Percentiles rank a stretch among this genome's conserved stretches.
phyloP scores from a whole-genome alignment of 1,140 invertebrate genomes.

The Bombus impatiens region DNA sequence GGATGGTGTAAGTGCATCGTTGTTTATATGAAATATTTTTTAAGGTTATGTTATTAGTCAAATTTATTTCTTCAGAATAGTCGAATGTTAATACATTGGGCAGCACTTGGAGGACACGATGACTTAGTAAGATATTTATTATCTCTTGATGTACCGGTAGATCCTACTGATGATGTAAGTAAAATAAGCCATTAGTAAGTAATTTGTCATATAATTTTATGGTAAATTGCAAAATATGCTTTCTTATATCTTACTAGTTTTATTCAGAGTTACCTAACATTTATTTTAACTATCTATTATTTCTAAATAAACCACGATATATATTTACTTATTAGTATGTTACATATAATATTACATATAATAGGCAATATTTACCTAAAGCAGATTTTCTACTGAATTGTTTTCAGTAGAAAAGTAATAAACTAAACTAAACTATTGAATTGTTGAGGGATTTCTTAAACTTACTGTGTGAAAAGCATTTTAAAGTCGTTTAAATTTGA shows the following conservation, averaged over 20 bases:
- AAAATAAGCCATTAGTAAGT: slow-evolving; percentile 26
- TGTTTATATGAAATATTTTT: background rate
- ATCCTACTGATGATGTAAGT: slow-evolving; percentile 86
- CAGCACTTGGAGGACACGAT: slow-evolving; percentile 86
- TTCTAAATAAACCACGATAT: background rate
- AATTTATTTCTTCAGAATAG: slow-evolving; percentile 79
- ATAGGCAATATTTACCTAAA: background rate
- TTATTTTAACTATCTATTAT: background rate
- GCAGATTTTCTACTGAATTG: background rate
- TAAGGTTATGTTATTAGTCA: slow-evolving; percentile 39
- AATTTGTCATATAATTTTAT: background rate
- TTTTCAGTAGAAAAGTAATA: too few species aligned
- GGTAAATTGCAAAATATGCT: background rate
- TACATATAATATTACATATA: too few species aligned
- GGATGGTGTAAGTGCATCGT: slow-evolving; percentile 69
- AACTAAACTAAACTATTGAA: too few species aligned
- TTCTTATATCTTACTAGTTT: background rate
- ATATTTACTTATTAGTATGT: background rate
- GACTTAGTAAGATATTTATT: slow-evolving; percentile 86
- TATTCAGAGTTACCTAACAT: background rate
- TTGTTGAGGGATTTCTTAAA: too few species aligned
- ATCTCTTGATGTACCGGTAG: slow-evolving; percentile 83
- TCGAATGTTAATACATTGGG: slow-evolving; percentile 87
- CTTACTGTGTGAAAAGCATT: background rate
- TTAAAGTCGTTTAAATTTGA: background rate